Percentiles rank a stretch among this genome's conserved stretches.
These are phyloP conservation scores for Panopea generosa DNA, from an alignment of 2,888 invertebrate species.

Conservation along the genomic window DNA sequence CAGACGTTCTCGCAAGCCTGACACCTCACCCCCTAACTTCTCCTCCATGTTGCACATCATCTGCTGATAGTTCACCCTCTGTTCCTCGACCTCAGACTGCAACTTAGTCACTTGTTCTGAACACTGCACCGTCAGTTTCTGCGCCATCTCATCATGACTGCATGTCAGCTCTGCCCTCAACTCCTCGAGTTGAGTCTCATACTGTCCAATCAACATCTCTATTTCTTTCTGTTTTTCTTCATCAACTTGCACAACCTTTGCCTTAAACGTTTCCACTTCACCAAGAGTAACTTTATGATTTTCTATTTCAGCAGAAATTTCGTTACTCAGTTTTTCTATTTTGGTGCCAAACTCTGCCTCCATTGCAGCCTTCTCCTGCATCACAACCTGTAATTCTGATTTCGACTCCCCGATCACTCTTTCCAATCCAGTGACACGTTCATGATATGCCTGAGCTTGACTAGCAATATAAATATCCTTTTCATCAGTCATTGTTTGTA, in stretches of 20 bases:
- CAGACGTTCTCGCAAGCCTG: slow-evolving; percentile 38
- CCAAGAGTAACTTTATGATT: slow-evolving; percentile 14
- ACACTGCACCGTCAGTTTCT: slow-evolving; percentile 28
- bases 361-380: slow-evolving; percentile 19
- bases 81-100: slow-evolving; percentile 35
- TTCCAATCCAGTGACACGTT: slow-evolving; percentile 59
- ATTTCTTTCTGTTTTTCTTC: slow-evolving; percentile 48
- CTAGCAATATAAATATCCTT: slow-evolving; percentile 61
- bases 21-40: slow-evolving; percentile 47
- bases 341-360: slow-evolving; percentile 17
- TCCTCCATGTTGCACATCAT: slow-evolving; percentile 51
- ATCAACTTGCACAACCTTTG: slow-evolving; percentile 42
- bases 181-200: slow-evolving; percentile 24
- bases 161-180: slow-evolving; percentile 1
- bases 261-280: slow-evolving; percentile 13
- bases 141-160: slow-evolving; percentile 15
- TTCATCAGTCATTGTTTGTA: slow-evolving; percentile 58
- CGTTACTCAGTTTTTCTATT: slow-evolving; percentile 7
- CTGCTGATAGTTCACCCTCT: slow-evolving; percentile 48
- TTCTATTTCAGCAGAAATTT: slow-evolving; percentile 7
- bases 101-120: slow-evolving; percentile 16
- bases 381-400: slow-evolving; percentile 36
- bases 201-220: slow-evolving; percentile 23
- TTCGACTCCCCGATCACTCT: slow-evolving; percentile 55
- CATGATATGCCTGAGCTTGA: slow-evolving; percentile 59